Percentiles rank a stretch among this genome's conserved stretches.
Evolutionary conservation across 2,888 invertebrate species (phyloP).

Genomic region (Dendrolimus houi): DNA sequence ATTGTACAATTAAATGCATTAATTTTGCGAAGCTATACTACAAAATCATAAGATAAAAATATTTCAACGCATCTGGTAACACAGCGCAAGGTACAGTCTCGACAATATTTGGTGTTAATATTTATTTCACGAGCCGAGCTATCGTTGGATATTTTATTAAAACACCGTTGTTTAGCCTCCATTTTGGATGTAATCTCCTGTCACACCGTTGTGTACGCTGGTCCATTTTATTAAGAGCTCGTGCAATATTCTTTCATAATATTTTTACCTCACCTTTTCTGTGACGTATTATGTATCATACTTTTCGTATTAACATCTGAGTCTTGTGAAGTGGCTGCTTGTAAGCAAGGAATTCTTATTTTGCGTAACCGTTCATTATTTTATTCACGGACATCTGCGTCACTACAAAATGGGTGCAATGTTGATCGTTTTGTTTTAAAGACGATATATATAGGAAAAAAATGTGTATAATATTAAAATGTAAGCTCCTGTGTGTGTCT

Average conservation of each 20-base stretch:
- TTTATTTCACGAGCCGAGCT: constrained; percentile 45
- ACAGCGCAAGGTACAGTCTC: constrained; percentile 29
- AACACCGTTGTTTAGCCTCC: constrained; percentile 37
- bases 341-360: too few species aligned
- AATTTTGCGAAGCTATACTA: neutral
- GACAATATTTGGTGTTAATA: constrained; percentile 30
- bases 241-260: neutral
- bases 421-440: too few species aligned
- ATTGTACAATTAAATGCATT: too few species aligned
- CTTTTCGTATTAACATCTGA: too few species aligned
- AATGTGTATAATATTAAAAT: too few species aligned
- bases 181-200: constrained; percentile 33
- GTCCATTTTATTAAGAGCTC: neutral
- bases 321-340: too few species aligned
- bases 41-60: neutral
- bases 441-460: too few species aligned
- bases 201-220: neutral
- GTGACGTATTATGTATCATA: neutral
- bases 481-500: too few species aligned
- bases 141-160: constrained; percentile 46
- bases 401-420: too few species aligned
- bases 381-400: too few species aligned
- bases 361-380: too few species aligned
- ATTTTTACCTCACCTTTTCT: neutral
- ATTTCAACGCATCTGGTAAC: constrained; percentile 23